Evolutionary conservation across 1,140 invertebrate genomes (phyloP).

Genomic region (Drosophila arawakana): DNA sequence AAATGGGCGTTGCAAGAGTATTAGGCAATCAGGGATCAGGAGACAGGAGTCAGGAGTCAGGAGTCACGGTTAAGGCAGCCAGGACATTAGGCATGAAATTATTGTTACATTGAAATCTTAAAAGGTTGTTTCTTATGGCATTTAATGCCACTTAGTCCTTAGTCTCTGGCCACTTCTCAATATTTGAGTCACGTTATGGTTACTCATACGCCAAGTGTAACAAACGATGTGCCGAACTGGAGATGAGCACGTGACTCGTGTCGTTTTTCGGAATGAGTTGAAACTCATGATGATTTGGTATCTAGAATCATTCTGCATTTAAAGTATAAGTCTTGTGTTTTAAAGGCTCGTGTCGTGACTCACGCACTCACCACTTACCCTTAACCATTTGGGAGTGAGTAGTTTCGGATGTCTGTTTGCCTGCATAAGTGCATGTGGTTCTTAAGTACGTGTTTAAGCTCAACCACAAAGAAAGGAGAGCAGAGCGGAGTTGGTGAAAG

Average conservation of each 20-base stretch:
- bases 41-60: neutral
- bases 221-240: neutral
- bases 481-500: too few relatives aligned
- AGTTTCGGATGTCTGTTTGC: slow-evolving; percentile 24
- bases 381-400: neutral
- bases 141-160: slow-evolving; percentile 71
- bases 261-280: too few relatives aligned
- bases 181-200: slow-evolving; percentile 77
- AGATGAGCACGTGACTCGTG: too few relatives aligned
- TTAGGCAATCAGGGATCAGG: neutral
- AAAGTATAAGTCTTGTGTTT: too few relatives aligned
- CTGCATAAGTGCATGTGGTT: slow-evolving; percentile 60
- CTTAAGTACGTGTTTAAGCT: slow-evolving; percentile 73
- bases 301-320: too few relatives aligned
- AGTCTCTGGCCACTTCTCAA: slow-evolving; percentile 40
- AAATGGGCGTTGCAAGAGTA: slow-evolving; percentile 23
- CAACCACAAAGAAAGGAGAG: slow-evolving; percentile 7
- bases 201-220: slow-evolving; percentile 63
- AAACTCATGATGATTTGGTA: too few relatives aligned
- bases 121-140: slow-evolving; percentile 73
- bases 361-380: too few relatives aligned
- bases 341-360: too few relatives aligned
- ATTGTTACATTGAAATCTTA: slow-evolving; percentile 69
- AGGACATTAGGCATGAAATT: slow-evolving; percentile 44
- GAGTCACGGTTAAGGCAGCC: neutral